Conservation (phyloP, 2,888 invertebrate genomes). For the Cynaeus angustus region DNA sequence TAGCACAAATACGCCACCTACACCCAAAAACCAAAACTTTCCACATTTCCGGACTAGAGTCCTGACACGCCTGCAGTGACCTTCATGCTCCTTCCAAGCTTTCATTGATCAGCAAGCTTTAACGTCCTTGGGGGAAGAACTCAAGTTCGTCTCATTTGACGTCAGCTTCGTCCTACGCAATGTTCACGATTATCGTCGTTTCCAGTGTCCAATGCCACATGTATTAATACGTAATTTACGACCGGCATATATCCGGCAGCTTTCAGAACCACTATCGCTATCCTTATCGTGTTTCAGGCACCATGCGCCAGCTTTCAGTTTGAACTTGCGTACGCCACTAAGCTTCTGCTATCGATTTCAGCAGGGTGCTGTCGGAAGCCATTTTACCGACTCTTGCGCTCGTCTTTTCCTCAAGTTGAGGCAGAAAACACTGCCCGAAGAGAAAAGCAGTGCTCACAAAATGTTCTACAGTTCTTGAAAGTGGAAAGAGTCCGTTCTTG, state of each 20-base stretch:
- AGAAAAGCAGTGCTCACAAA: constrained; percentile 31
- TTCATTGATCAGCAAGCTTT: constrained; percentile 10
- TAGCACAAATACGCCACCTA: constrained; percentile 8
- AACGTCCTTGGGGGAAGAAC: constrained; percentile 14
- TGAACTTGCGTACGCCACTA: constrained; percentile 43
- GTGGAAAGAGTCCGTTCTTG: constrained; percentile 27
- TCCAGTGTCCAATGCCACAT: constrained; percentile 19
- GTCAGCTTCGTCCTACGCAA: constrained; percentile 22
- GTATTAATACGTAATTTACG: constrained; percentile 15
- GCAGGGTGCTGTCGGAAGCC: constrained; percentile 51
- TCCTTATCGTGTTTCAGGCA: constrained; percentile 40
- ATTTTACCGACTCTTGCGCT: constrained; percentile 47
- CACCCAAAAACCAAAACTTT: neutral
- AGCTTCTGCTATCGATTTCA: constrained; percentile 50
- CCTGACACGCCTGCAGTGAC: neutral
- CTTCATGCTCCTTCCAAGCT: neutral
- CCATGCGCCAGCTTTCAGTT: constrained; percentile 42
- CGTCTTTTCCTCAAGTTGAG: constrained; percentile 32
- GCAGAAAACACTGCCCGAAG: constrained; percentile 30
- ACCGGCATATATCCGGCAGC: constrained; percentile 5
- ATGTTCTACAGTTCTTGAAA: constrained; percentile 46
- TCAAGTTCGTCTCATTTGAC: constrained; percentile 5
- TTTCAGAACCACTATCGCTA: constrained; percentile 14
- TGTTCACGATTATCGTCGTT: constrained; percentile 1
- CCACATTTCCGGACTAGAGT: neutral